Evolutionary conservation across 1,140 invertebrate species (phyloP), one percentile per base, ranked within the genome.

Genomic region (Diabrotica virgifera): DNA sequence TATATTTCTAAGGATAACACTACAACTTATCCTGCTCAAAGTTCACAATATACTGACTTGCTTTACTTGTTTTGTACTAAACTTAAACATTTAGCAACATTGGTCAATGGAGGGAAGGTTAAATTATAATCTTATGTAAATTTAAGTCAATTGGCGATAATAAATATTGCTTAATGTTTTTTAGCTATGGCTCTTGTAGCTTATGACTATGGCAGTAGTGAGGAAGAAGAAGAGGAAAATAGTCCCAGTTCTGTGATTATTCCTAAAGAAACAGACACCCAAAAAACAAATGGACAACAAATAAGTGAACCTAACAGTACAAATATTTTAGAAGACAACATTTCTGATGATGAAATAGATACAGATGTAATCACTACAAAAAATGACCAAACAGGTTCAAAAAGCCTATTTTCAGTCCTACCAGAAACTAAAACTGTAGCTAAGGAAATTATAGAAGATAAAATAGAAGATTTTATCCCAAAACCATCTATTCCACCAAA

Each of bases 381-480:
- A 46, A 46, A 46, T 46, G 40, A 46, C n/a, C 1, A 24, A 24
- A 6, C 40, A 46, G n/a, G 6, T 10, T 24, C 56, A 12, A 68
- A 51, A 13, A 60, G 52, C 36, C 46, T 69, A 35, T 63, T 71
- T 36, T 62, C 58, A 60, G 67, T 56, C 36, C 65, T 70, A 51
- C 67, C 67, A 5, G 5, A 63, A 53, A 56, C 55, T 10, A 69
- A 68, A 64, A 24, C 38, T 4, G 46, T 36, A 14, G 14, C 38
- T 36, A 35, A 51, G 37, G 35, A 62, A n/a, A 13, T 62, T 11
- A 63, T 63, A 62, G 71, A 73, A 65, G 75, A 70, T 59, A 50
- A 72, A 52, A 58, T 75, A 14, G 75, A 77, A 69, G 73, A 74
- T 59, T 74, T 76, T 51, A 71, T 75, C 51, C 74, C 73, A 10